Conservation (phyloP, 2,797 vertebrate species). For the Sarcoramphus papa region DNA sequence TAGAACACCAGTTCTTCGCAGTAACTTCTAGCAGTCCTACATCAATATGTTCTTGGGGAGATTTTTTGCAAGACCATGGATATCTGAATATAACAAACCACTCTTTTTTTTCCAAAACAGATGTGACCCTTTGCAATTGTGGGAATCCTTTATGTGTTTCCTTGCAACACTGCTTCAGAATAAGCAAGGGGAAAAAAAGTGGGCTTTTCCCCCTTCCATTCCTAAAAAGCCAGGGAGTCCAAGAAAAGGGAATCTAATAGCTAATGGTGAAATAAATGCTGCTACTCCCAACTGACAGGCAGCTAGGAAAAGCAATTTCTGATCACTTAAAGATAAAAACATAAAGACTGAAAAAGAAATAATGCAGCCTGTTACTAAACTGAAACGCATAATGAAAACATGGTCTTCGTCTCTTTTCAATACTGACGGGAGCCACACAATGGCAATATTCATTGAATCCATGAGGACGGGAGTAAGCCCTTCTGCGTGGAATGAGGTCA, state of each 20-base stretch:
- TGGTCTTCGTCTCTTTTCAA: rapidly evolving
- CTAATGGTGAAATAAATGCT: neutral
- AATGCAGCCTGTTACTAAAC: neutral
- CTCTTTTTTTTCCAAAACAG: neutral
- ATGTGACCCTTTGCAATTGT: neutral
- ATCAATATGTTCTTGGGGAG: neutral
- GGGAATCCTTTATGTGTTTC: neutral
- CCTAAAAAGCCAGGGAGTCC: neutral
- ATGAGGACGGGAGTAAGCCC: neutral
- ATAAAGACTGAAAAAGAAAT: neutral
- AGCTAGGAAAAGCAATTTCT: neutral
- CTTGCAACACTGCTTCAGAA: neutral
- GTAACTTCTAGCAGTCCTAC: neutral
- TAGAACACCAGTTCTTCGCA: neutral
- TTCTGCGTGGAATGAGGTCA: neutral
- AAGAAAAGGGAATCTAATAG: neutral
- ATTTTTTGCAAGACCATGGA: neutral
- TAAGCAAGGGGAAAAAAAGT: neutral
- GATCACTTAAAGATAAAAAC: neutral
- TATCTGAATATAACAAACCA: neutral
- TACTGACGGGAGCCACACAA: neutral
- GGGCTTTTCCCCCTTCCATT: neutral
- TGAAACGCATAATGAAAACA: neutral
- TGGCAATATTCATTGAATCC: neutral
- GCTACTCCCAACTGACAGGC: neutral